These are phyloP conservation scores for Homalodisca vitripennis DNA, from an alignment of 1,140 invertebrate genomes.

Conservation along the genomic window DNA sequence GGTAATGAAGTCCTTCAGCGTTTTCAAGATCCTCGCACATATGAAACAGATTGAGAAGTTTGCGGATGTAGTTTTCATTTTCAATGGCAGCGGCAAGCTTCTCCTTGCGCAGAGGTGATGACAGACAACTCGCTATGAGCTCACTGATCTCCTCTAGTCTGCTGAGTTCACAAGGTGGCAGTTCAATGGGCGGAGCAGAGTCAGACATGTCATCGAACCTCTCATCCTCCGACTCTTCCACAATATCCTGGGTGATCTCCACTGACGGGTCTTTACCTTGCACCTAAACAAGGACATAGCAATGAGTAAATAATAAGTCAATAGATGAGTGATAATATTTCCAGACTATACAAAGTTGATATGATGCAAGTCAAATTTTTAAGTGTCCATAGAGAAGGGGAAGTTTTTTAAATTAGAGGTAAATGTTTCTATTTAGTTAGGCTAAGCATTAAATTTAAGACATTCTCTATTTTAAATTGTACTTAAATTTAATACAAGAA, in stretches of 20 bases:
- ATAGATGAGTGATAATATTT: no score
- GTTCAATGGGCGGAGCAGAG: constrained; percentile 83
- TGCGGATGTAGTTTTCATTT: constrained; percentile 93
- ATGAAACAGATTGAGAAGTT: constrained; percentile 92
- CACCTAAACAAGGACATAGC: constrained; percentile 67
- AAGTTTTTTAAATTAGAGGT: no score
- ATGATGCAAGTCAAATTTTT: no score
- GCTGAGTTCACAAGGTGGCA: constrained; percentile 91
- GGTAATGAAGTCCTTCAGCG: constrained; percentile 89
- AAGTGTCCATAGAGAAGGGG: no score
- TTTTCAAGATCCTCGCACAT: constrained; percentile 97
- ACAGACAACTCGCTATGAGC: constrained; percentile 74
- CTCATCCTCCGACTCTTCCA: constrained; percentile 98
- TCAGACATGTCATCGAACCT: constrained; percentile 95
- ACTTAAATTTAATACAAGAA: no score
- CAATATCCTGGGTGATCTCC: constrained; percentile 96
- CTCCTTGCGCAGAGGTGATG: constrained; percentile 86
- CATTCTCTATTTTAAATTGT: no score
- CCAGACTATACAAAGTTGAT: no score
- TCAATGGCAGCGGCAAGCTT: constrained; percentile 94
- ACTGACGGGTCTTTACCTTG: constrained; percentile 98
- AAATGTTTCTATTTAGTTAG: no score
- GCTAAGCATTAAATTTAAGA: no score
- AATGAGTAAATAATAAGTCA: no score
- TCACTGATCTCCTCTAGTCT: constrained; percentile 95